These are phyloP conservation scores for Bothrops jararaca DNA, from an alignment of 2,113 vertebrate genomes.

Conservation along the genomic window DNA sequence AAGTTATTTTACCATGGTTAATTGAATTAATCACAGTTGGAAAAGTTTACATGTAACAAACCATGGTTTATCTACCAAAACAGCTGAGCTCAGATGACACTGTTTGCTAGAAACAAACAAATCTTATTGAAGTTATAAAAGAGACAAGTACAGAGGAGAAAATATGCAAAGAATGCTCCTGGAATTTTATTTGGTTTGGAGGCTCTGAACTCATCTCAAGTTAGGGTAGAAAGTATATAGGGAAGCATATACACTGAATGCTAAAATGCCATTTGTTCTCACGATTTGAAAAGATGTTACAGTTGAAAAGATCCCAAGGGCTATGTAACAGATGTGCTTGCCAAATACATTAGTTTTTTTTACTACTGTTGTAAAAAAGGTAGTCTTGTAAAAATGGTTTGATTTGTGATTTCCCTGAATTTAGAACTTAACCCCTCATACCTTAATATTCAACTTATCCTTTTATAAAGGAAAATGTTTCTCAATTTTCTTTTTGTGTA, in stretches of 20 bases:
- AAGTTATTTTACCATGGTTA: not conserved
- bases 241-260: not conserved
- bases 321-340: not conserved
- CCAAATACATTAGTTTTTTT: not conserved
- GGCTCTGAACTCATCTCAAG: not conserved
- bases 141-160: not conserved
- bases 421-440: not conserved
- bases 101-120: not conserved
- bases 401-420: not conserved
- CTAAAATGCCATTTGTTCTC: constrained; percentile 7
- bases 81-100: not conserved
- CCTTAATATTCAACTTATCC: not conserved
- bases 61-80: not conserved
- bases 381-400: not conserved
- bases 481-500: not conserved
- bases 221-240: not conserved
- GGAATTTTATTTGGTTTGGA: not conserved
- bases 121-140: not conserved
- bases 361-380: not conserved
- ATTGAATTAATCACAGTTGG: not conserved
- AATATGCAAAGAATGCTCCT: not conserved
- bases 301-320: not conserved
- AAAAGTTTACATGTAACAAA: not conserved
- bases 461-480: not conserved
- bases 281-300: not conserved